Base-by-base conservation (phyloP, 2,113 vertebrate genomes). In the Hirundichthys speculiger region DNA sequence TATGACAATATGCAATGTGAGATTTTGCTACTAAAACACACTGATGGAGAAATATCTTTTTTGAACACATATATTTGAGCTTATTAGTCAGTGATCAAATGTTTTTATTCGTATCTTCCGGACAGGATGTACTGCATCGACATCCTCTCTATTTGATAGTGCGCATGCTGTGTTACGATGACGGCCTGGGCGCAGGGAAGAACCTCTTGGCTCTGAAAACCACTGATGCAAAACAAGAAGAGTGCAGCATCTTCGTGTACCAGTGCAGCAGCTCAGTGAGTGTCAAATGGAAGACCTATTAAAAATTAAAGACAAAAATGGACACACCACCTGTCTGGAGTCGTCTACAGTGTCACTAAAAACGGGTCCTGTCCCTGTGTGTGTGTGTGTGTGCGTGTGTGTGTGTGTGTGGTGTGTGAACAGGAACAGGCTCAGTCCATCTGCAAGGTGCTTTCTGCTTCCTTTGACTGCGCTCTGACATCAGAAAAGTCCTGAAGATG, bases 401-500 rank as follows among this genome's bases (percentile, higher is more conserved):
- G n/a, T n/a, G n/a, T n/a, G n/a, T n/a, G n/a, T n/a, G n/a, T 52
- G 10, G 4, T 27, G 13, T 52, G 13, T 77, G 19, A 64, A 19
- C 79, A 98, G 98, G 98, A 99, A 52, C 97, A 98, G 83, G 97
- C 97, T 73, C 98, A 99, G 88, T 92, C 96, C 16, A 96, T 99
- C 89, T 99, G 97, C 91, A 99, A 96, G 89, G 94, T 96, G 39
- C 84, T 99, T 56, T 96, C 98, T 1, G 89, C 95, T 5, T 96
- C 94, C 3, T 99, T 99, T 30, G 96, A 99, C 85, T 94, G 96
- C 0, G 95, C 93, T 16, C 62, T 99, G 69, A 90, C 93, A 22
- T 94, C 94, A 0, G 96, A 96, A 73, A 99, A 98, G 85, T 88
- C 96, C 14, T 98, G 94, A 72, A 47, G 22, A 41, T 1, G 0